A percentile compares a stretch with the other conserved stretches of the same genome.
These are phyloP conservation scores for Tachyglossus aculeatus DNA, from an alignment of 2,797 vertebrate species.

Conservation along the genomic window DNA sequence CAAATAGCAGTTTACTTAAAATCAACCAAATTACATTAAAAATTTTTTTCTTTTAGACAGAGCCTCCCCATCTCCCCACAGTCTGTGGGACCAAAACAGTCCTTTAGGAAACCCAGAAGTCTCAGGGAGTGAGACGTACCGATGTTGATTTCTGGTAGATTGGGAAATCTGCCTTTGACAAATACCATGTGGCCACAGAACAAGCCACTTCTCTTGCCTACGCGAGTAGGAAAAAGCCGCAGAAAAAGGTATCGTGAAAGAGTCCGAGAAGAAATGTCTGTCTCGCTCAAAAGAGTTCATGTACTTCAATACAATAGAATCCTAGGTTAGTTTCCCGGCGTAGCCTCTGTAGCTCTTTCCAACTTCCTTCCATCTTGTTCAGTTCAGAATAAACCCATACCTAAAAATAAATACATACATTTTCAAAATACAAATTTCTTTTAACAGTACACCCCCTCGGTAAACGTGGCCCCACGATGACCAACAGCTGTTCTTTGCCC, in stretches of 20 bases:
- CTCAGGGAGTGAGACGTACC: constrained; percentile 2
- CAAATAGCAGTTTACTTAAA: constrained; percentile 56
- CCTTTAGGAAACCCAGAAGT: background rate
- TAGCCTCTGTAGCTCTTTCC: constrained; percentile 81
- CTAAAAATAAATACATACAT: constrained; percentile 65
- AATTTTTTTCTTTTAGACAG: background rate
- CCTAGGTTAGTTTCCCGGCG: constrained; percentile 74
- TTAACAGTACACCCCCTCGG: background rate
- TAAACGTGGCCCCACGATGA: background rate
- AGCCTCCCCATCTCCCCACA: background rate
- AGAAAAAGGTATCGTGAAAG: constrained; percentile 62
- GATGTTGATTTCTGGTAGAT: background rate
- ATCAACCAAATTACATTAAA: background rate
- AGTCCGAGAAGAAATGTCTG: constrained; percentile 30
- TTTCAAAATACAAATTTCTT: constrained; percentile 7
- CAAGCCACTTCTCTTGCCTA: constrained; percentile 36
- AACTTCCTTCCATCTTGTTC: constrained; percentile 91
- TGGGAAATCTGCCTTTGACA: constrained; percentile 11
- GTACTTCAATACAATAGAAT: constrained; percentile 91
- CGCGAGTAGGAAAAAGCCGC: constrained; percentile 52
- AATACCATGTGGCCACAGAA: constrained; percentile 27
- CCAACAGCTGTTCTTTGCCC: background rate
- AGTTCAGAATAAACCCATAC: constrained; percentile 89
- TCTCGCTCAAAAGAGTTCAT: constrained; percentile 85
- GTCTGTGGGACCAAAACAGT: background rate